A percentile compares a stretch with the other conserved stretches of the same genome.
Evolutionary conservation across 37 sponge, comb jelly and placozoan genomes (phyloP).

Genomic region (Tethya wilhelma): DNA sequence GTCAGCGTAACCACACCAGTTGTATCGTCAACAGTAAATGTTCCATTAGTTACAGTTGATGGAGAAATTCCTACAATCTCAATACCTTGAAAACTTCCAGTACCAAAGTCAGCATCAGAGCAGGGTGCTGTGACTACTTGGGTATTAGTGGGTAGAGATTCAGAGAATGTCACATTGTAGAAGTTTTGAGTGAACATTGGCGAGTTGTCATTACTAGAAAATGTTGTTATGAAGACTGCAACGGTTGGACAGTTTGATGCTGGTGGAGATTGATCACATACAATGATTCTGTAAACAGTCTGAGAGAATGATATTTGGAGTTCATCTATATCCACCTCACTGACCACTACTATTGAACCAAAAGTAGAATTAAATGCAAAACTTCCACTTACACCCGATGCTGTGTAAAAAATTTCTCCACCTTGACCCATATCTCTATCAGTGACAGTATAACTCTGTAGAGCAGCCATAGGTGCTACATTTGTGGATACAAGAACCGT

Average conservation of each 20-base stretch:
- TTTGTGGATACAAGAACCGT: background rate
- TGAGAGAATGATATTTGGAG: background rate
- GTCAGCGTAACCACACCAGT: background rate
- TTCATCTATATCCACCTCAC: background rate
- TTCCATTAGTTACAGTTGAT: background rate
- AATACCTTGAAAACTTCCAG: conserved; percentile 5
- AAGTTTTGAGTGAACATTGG: conserved; percentile 41
- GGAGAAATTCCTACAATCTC: too few species aligned
- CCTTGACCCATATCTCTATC: background rate
- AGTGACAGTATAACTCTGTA: background rate
- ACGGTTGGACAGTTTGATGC: conserved; percentile 3
- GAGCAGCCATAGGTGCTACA: background rate
- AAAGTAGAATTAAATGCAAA: too few species aligned
- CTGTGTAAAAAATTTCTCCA: background rate
- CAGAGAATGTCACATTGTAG: conserved; percentile 36
- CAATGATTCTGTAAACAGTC: conserved; percentile 11
- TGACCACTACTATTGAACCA: too few species aligned
- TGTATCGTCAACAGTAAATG: conserved; percentile 15
- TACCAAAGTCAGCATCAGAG: conserved; percentile 39
- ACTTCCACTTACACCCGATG: background rate
- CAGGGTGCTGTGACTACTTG: conserved; percentile 9
- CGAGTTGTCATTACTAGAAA: conserved; percentile 42
- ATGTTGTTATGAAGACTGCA: background rate
- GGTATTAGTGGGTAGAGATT: conserved; percentile 18
- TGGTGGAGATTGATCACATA: conserved; percentile 11